Conservation (phyloP, 1,140 invertebrate species). For the Paraescarpia echinospica region DNA sequence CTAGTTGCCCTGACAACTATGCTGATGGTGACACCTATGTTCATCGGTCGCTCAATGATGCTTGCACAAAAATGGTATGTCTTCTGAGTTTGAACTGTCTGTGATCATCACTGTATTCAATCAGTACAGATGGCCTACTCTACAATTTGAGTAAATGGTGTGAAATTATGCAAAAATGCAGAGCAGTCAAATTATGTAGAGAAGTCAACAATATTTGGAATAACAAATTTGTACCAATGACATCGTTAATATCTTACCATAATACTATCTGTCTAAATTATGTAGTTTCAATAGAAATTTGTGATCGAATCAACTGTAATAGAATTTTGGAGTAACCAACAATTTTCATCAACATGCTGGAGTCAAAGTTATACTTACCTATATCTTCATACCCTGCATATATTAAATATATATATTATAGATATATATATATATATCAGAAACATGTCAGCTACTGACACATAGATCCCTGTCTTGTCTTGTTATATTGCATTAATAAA, state of each 20-base stretch:
- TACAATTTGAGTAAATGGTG: background rate
- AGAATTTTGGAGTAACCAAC: too few species aligned
- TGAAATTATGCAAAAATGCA: background rate
- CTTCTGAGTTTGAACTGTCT: background rate
- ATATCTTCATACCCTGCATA: too few species aligned
- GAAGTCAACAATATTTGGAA: background rate
- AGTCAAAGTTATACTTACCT: too few species aligned
- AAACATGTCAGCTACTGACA: too few species aligned
- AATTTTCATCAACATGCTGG: too few species aligned
- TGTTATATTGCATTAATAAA: too few species aligned
- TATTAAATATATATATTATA: too few species aligned
- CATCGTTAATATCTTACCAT: background rate
- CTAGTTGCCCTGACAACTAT: constrained; percentile 22
- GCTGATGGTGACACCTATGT: constrained; percentile 28
- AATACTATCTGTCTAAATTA: background rate
- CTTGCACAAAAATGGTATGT: constrained; percentile 30
- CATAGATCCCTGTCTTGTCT: too few species aligned
- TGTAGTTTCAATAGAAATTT: background rate
- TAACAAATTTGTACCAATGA: background rate
- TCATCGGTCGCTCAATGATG: constrained; percentile 30
- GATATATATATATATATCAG: too few species aligned
- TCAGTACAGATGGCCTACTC: background rate
- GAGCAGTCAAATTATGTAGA: background rate
- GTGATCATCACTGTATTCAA: background rate
- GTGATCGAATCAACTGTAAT: too few species aligned